Base-by-base conservation (phyloP, 2,797 vertebrate species). In the Lateolabrax maculatus region DNA sequence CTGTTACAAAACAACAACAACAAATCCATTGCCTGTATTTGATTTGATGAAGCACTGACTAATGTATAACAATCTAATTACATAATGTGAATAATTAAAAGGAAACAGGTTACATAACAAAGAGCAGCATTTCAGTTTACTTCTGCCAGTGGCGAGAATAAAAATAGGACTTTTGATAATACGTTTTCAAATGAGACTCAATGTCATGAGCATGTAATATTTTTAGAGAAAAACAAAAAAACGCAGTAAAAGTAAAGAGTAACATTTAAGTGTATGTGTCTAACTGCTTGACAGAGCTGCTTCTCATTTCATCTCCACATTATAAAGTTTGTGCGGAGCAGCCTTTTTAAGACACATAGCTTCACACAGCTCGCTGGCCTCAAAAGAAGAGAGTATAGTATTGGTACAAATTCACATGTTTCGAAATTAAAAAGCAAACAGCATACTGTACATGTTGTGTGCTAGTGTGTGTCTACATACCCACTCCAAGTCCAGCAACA, bases 401-500 rank as follows among this genome's bases (percentile, higher is more conserved):
- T 25, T 31, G 11, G 0, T 34, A 34, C 8, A 31, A 48, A 64
- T 4, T 56, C 16, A 39, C 9, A 49, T 9, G 29, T 55, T 66
- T 43, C 1, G 1, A 5, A 57, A 49, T 55, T 29, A 16, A 49
- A 72, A 65, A 27, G n/a, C 36, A 19, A n/a, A 53, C 10, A 29
- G 16, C 18, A 2, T 5, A 31, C n/a, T 44, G 19, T 62, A 9
- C 23, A 12, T 46, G 19, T 65, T 19, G 15, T 56, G 37, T 44
- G 23, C 2, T 9, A 51, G 27, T 16, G 34, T 51, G 71, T 62
- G 9, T 66, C 21, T 72, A 86, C 96, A 0, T 96, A 99, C 98
- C 98, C 16, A 95, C 92, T 92, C 91, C 96, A 19, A 99, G 96
- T 57, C 98, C 98, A 2, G 98, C 97, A 7, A 99, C 93, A 88